These are phyloP conservation scores for Bucco capensis DNA, from an alignment of 2,113 vertebrate species.

Conservation along the genomic window DNA sequence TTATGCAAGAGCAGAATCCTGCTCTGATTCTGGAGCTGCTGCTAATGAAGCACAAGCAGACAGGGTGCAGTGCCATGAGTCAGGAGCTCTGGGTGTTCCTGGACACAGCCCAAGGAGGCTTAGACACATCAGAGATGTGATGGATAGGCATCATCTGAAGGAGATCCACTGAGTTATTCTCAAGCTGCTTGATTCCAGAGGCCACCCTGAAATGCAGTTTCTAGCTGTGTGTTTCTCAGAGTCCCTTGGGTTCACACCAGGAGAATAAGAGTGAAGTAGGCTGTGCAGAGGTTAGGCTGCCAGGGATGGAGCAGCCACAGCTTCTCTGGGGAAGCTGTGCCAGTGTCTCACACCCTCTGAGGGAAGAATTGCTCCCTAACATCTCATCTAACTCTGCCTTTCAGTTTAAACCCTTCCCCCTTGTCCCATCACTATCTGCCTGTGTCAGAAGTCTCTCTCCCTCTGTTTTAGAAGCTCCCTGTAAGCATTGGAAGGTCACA, in stretches of 20 bases:
- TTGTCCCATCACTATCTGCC: no score
- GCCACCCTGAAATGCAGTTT: neutral
- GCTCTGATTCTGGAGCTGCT: constrained; percentile 23
- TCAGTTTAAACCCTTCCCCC: no score
- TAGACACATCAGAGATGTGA: neutral
- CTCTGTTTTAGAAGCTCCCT: no score
- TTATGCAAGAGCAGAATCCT: constrained; percentile 2
- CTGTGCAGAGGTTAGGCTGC: no score
- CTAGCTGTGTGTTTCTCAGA: neutral
- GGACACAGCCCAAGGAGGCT: constrained; percentile 2
- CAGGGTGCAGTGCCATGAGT: constrained; percentile 20
- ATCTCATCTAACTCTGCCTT: no score
- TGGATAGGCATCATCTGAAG: neutral
- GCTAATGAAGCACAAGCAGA: constrained; percentile 32
- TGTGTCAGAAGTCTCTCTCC: no score
- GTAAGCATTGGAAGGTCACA: no score
- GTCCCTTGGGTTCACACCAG: neutral
- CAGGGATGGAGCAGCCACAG: no score
- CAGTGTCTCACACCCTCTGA: no score
- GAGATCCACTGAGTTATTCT: neutral
- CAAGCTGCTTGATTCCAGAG: neutral
- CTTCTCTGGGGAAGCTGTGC: no score
- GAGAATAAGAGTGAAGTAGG: neutral
- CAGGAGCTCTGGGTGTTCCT: constrained; percentile 43
- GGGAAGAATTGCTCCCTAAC: no score